A percentile compares a stretch with the other conserved stretches of the same genome.
These are phyloP conservation scores for Coregonus suidteri DNA, from an alignment of 2,797 vertebrate species.

Conservation along the genomic window DNA sequence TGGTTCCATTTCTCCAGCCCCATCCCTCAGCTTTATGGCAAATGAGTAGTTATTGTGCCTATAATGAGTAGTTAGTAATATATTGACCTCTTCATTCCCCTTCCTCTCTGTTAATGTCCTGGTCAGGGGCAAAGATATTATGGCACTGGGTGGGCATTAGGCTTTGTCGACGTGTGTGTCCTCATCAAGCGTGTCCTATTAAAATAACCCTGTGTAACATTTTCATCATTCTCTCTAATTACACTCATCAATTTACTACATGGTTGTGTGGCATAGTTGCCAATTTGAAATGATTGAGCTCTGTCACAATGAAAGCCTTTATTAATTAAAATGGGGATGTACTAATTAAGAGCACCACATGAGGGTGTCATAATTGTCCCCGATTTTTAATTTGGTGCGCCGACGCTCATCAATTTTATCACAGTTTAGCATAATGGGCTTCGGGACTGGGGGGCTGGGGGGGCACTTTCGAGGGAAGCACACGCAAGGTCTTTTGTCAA, in stretches of 20 bases:
- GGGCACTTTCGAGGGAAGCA: background rate
- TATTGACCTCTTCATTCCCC: background rate
- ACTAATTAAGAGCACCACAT: slow-evolving; percentile 69
- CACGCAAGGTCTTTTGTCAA: background rate
- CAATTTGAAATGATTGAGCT: slow-evolving; percentile 58
- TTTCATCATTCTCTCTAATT: slow-evolving; percentile 62
- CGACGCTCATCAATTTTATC: slow-evolving; percentile 66
- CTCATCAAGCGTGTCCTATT: slow-evolving; percentile 61
- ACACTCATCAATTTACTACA: slow-evolving; percentile 63
- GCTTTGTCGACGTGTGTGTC: background rate
- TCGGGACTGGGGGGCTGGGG: slow-evolving; percentile 1
- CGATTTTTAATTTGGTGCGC: slow-evolving; percentile 65
- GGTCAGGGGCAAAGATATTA: slow-evolving; percentile 55
- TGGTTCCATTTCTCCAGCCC: background rate
- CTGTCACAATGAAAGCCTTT: slow-evolving; percentile 61
- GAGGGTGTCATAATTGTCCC: slow-evolving; percentile 67
- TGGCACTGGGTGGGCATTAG: slow-evolving; percentile 28
- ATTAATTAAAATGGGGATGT: slow-evolving; percentile 77
- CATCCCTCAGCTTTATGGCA: background rate
- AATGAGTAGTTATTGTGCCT: background rate
- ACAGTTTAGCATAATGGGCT: slow-evolving; percentile 48
- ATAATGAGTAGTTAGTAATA: background rate
- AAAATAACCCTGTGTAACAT: slow-evolving; percentile 41
- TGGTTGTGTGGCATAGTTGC: slow-evolving; percentile 14
- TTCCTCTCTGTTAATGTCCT: slow-evolving; percentile 30